phyloP scores from a whole-genome alignment of 2,113 vertebrate genomes.

The rat (Rattus norvegicus) region DNA sequence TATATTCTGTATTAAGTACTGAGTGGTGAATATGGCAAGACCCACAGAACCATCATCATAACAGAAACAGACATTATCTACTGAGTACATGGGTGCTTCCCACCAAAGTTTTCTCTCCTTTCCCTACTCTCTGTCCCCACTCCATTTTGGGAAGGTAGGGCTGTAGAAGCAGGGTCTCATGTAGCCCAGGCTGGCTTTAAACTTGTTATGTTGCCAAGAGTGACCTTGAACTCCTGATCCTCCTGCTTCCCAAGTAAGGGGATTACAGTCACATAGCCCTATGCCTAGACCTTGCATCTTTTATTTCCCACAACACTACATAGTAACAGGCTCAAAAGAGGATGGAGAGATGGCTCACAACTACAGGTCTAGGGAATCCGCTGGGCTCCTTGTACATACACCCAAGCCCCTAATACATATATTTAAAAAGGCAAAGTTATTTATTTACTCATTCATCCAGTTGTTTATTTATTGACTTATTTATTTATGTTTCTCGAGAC shows the following conservation, averaged over 20 bases:
- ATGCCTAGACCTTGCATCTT: neutral
- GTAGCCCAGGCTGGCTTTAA: neutral
- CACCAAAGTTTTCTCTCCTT: neutral
- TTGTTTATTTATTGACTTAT: neutral
- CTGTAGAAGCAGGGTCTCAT: neutral
- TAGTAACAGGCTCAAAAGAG: neutral
- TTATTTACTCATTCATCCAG: too few relatives aligned
- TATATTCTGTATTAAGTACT: neutral
- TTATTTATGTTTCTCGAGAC: neutral
- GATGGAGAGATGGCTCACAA: neutral
- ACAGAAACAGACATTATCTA: constrained; percentile 29
- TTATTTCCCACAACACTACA: constrained; percentile 26
- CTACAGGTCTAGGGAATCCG: neutral
- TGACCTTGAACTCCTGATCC: neutral
- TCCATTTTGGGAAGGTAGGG: neutral
- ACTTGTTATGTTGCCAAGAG: neutral
- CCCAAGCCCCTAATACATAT: neutral
- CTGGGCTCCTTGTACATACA: neutral
- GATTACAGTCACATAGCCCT: neutral
- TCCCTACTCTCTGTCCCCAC: neutral
- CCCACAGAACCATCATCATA: neutral
- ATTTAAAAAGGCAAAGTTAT: neutral
- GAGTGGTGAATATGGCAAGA: neutral
- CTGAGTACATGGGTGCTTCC: neutral
- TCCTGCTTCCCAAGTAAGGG: neutral